Evolutionary conservation across 1,140 invertebrate genomes (phyloP), one percentile per base, ranked within the genome.

Genomic region (Camponotus vicinus): DNA sequence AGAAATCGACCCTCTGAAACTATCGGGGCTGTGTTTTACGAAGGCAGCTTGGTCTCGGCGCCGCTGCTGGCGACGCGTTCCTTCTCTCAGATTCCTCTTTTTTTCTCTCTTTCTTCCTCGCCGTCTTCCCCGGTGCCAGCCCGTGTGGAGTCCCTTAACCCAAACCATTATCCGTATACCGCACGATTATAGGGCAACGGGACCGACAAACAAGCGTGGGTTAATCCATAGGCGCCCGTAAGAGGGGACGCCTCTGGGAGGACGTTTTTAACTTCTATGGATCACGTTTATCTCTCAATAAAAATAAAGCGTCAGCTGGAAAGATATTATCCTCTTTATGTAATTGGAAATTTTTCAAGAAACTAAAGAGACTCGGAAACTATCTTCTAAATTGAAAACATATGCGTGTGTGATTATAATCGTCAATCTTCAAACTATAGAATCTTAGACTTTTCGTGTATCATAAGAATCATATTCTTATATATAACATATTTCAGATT

Each of bases 171-270:
- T 92, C 91, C 57, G 86, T 91, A 85, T 82, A 88, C 89, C 76
- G 69, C 69, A 85, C 91, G 91, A 92, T 91, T 92, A 92, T 91
- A 92, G 89, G 86, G 91, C 91, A 91, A 92, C 91, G 86, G 91
- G 86, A 92, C 91, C 91, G 91, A 92, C 91, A 92, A 91, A 92
- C 86, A 91, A 85, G 86, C 85, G 67, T 86, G 79, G 89, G 89
- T 88, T 90, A 91, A 88, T 86, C 88, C 90, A 86, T 87, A 86
- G 89, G 87, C 87, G 86, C 75, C 87, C 61, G 8, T 32, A 61
- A 73, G 40, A 37, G 61, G 55, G 79, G 79, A 83, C 34, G 45
- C 15, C 11, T 15, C 15, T 40, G 11, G 37, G 37, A 40, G n/a
- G 13, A 21, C 18, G 42, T 49, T 61, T 45, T 49, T 27, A 32